A percentile compares a stretch with the other conserved stretches of the same genome.
Conservation (phyloP, 2,888 invertebrate genomes). For the Tenthredo distinguenda region DNA sequence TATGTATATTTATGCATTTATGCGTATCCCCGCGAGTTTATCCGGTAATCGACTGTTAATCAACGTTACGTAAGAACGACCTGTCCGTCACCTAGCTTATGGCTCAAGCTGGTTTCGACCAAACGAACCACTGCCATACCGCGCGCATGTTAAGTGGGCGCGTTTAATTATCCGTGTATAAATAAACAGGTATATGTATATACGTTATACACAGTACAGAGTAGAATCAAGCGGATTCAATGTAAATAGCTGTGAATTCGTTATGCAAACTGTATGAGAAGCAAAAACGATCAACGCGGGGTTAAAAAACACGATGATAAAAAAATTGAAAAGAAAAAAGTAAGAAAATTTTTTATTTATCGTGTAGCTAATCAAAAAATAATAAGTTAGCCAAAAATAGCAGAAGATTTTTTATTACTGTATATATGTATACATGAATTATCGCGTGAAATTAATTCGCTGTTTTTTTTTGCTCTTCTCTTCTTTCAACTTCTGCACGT, state of each 20-base stretch:
- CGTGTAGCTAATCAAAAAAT: neutral
- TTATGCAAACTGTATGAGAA: neutral
- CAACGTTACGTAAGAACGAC: constrained; percentile 18
- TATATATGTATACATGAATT: neutral
- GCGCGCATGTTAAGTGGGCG: neutral
- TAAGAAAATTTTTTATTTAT: neutral
- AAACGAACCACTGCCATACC: neutral
- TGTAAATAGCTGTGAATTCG: neutral
- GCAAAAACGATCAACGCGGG: neutral
- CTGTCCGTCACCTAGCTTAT: constrained; percentile 7
- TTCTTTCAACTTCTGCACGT: too few relatives aligned
- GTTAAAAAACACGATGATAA: neutral
- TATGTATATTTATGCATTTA: constrained; percentile 29
- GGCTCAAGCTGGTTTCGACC: neutral
- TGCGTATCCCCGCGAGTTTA: neutral
- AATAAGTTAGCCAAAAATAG: neutral
- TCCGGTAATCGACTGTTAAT: constrained; percentile 6
- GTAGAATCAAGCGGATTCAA: neutral
- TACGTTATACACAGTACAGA: neutral
- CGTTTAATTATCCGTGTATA: constrained; percentile 7
- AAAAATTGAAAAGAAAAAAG: neutral
- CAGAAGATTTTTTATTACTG: neutral
- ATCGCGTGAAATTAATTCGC: neutral
- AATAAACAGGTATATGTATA: neutral
- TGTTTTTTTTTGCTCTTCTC: neutral